Base-by-base conservation (phyloP, 2,888 invertebrate species). In the Drosophila planitibia region DNA sequence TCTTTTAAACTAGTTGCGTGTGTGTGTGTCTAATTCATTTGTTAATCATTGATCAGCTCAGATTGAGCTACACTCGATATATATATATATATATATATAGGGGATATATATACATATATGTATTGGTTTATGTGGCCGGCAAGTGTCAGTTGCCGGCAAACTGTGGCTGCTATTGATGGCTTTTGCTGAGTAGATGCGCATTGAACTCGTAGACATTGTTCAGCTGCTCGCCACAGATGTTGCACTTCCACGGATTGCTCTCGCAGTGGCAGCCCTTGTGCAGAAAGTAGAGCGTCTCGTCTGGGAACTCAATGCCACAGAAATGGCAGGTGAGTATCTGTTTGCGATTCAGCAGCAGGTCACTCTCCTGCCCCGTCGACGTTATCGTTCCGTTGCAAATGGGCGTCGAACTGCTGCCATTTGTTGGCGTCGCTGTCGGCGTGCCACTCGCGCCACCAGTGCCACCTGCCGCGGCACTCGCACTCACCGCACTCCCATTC, bases 181-280 rank as follows among this genome's bases (percentile, higher is more conserved):
- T 97, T 94, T 98, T 98, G 94, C 98, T 98, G 85, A 98, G 95
- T 93, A 98, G 95, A 95, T 98, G 98, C 88, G 98, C 97, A 95
- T 98, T 98, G 95, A 99, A 99, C 94, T 99, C 98, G 94, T 99
- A 99, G 65, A 98, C 97, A 92, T 98, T 98, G 93, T 96, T 97
- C 94, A 98, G 98, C 93, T 97, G 97, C 93, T 98, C 97, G 58
- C 99, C 99, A 94, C 99, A 99, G 86, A 99, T 97, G 94, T 99
- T 99, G 94, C 99, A 99, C 94, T 98, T 98, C 95, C 95, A 99
- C 1, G 99, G 99, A 94, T 99, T 98, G 83, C 97, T 97, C 92
- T 98, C 98, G 85, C 98, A 98, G 94, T 99, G 99, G 93, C 99
- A 98, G 83, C 99, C 99, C 94, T 99, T 99, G 95, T 99, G 99